phyloP scores from a whole-genome alignment of 2,797 vertebrate species.

The Megalops cyprinoides region DNA sequence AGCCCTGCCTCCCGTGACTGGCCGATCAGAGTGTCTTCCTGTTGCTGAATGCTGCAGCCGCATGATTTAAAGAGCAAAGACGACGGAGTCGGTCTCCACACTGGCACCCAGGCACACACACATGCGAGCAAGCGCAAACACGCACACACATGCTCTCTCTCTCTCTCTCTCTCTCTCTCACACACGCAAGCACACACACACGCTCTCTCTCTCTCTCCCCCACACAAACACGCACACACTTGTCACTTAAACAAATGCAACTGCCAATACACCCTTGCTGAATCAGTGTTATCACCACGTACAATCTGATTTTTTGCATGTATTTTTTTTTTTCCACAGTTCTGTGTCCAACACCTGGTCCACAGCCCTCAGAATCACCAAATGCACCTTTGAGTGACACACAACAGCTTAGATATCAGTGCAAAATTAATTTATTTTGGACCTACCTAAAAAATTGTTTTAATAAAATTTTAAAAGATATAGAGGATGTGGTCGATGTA shows the following conservation, averaged over 20 bases:
- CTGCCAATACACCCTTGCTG: background rate
- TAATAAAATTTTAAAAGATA: too few species aligned
- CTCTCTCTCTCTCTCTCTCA: background rate
- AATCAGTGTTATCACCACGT: background rate
- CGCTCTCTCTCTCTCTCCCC: background rate
- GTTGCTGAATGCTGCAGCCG: constrained; percentile 78
- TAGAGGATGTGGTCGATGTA: too few species aligned
- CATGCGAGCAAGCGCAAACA: background rate
- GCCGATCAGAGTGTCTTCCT: constrained; percentile 60
- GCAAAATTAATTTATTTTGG: too few species aligned
- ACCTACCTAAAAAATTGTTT: too few species aligned
- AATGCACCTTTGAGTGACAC: too few species aligned
- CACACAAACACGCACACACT: background rate
- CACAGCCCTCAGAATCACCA: background rate
- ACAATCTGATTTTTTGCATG: background rate
- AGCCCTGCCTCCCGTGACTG: constrained; percentile 57
- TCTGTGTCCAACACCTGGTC: background rate
- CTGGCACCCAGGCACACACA: constrained; percentile 64
- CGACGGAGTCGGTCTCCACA: constrained; percentile 67
- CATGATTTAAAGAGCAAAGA: constrained; percentile 84
- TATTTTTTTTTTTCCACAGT: background rate
- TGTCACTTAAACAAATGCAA: background rate
- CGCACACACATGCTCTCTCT: background rate
- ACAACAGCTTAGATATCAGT: too few species aligned
- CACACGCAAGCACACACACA: background rate